Evolutionary conservation across 2,113 vertebrate genomes (phyloP), one percentile per base, ranked within the genome.

Genomic region (Sphyrna mokarran): DNA sequence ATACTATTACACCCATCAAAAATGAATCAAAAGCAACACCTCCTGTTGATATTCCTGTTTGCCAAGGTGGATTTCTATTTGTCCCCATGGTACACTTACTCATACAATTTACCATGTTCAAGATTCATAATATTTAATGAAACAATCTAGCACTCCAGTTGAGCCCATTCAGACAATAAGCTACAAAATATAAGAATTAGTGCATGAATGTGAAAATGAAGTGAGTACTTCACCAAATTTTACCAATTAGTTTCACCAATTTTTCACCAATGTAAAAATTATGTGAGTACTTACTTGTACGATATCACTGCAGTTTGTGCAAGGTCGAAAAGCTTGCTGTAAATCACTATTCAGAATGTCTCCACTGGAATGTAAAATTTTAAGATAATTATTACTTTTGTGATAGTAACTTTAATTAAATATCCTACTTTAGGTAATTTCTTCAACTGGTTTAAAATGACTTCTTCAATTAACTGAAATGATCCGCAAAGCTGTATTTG

Each of bases 341-440:
- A 93, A 93, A 23, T 95, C 94, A 72, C 40, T 95, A 54, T 48
- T 43, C 68, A 95, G 69, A 54, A 72, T 72, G 54, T 95, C 37
- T 18, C 72, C 43, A 48, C 94, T 95, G 72, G n/a, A 95, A 94
- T 69, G 40, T 94, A 40, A 69, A 95, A 76, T 95, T 95, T 23
- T 70, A 54, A 72, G 23, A 48, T 11, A 95, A 72, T 95, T 0
- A 61, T 90, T 61, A 90, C 2, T 54, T 5, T 93, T 22, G 16
- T 68, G 16, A 33, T 18, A n/a, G 13, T 2, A 93, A 66, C 16
- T 37, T 20, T 18, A 63, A 91, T 61, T 91, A 16, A 91, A 33
- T 61, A 61, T 29, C 43, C 14, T 63, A 7, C n/a, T 63, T 61
- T 18, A 20, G n/a, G 33, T 83, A 93, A 66, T 37, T 37, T 93